Base-by-base conservation (phyloP, 2,888 invertebrate species). In the Panopea generosa region DNA sequence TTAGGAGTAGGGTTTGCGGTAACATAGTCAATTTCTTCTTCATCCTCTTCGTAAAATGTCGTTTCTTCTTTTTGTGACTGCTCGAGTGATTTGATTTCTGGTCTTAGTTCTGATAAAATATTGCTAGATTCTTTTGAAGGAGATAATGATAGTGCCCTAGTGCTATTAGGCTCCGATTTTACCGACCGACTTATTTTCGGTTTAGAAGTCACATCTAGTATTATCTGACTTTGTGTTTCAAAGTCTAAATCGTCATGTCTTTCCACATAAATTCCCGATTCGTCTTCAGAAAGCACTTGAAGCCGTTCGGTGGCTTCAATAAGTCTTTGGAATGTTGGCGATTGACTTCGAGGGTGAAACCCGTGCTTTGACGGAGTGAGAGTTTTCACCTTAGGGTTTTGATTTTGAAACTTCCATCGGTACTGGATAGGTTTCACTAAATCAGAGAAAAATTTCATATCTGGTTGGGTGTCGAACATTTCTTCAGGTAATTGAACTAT, bases 311-410 rank as follows among this genome's bases (percentile, higher is more conserved):
- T 84, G 3, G 84, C 88, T 29, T 84, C 83, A 6, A 86, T 62
- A 22, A 88, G 76, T 22, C 87, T 77, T 57, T 83, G 84, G 70
- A 87, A 88, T 0, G 88, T 88, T n/a, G 87, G 87, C 7, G 88
- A 88, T 27, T 86, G 77, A 62, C 87, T 87, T 18, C 88, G 56
- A 2, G 82, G 84, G 43, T 87, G 88, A 52, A 81, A 88, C 16
- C 88, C 88, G 61, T 87, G 82, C 65, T 87, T 88, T 16, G 88
- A 88, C 1, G 88, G 87, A 14, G 73, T 47, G 0, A 87, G 55
- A 7, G 84, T 80, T 59, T 82, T 86, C 47, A 83, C 65, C 33
- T 33, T 33, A 33, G n/a, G n/a, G 38, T 71, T 73, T n/a, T 83
- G 76, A 26, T 72, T 62, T 61, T 80, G 74, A 49, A 75, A 75